Conservation (phyloP, 2,113 vertebrate species). For the Choloepus hoffmanni region DNA sequence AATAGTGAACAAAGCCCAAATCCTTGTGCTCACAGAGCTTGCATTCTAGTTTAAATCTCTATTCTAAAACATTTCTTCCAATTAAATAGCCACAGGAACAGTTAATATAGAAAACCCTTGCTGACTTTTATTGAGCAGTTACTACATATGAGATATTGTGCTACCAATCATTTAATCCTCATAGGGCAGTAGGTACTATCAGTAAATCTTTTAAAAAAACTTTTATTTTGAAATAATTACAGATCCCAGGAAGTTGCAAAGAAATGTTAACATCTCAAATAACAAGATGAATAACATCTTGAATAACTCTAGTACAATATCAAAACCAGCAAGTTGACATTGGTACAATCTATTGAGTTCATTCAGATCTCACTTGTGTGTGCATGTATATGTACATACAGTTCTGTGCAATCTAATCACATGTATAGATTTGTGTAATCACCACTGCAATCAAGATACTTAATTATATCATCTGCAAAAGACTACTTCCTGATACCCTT, state of each 20-base stretch:
- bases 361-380: background rate
- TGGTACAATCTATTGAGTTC: background rate
- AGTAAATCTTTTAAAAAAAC: background rate
- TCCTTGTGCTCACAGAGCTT: background rate
- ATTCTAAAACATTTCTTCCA: background rate
- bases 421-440: background rate
- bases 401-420: background rate
- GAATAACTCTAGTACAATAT: background rate
- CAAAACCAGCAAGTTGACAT: background rate
- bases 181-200: background rate
- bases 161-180: background rate
- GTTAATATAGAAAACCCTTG: background rate
- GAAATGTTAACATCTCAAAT: background rate
- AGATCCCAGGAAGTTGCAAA: background rate
- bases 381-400: background rate
- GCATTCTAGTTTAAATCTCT: background rate
- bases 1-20: background rate
- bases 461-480: background rate
- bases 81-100: background rate
- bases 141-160: background rate
- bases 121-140: background rate
- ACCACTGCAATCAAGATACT: background rate
- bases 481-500: background rate
- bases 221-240: conserved; percentile 29
- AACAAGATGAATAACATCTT: background rate